Percentiles rank a stretch among this genome's conserved stretches.
phyloP scores from a whole-genome alignment of 1,140 invertebrate species.

The Apis laboriosa region DNA sequence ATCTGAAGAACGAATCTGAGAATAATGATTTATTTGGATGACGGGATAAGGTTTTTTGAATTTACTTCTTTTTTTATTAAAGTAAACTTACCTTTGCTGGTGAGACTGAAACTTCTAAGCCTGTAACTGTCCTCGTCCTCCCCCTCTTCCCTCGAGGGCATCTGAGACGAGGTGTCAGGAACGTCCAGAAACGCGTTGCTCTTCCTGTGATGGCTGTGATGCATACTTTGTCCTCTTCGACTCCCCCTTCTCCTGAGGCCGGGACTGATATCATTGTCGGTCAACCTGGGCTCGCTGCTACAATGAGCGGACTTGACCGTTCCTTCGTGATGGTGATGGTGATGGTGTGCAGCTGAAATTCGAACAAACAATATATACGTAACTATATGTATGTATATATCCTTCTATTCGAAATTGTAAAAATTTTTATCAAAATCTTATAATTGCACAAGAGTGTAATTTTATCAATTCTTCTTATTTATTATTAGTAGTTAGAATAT shows the following conservation, averaged over 20 bases:
- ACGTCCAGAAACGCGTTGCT: conserved; percentile 91
- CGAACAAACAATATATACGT: neutral
- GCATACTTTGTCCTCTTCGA: conserved; percentile 81
- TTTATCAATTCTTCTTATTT: too few relatives aligned
- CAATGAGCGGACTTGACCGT: conserved; percentile 79
- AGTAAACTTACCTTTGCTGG: conserved; percentile 89
- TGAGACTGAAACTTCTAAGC: conserved; percentile 93
- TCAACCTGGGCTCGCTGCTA: conserved; percentile 83
- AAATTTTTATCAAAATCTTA: too few relatives aligned
- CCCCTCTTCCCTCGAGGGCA: conserved; percentile 78
- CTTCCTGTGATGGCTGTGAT: conserved; percentile 82
- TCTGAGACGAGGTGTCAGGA: conserved; percentile 81
- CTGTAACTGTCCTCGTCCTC: conserved; percentile 91
- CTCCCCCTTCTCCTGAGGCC: conserved; percentile 82
- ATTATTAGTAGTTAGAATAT: too few relatives aligned
- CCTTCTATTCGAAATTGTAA: too few relatives aligned
- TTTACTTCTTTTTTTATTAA: too few relatives aligned
- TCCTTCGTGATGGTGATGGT: conserved; percentile 78
- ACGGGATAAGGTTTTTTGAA: too few relatives aligned
- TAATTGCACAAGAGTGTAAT: too few relatives aligned
- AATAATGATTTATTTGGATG: too few relatives aligned
- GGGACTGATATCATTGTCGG: conserved; percentile 82
- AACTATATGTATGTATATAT: too few relatives aligned
- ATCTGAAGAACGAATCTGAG: too few relatives aligned
- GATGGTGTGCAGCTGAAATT: conserved; percentile 71